Evolutionary conservation across 1,140 invertebrate species (phyloP).

Genomic region (Liolophura sinensis): DNA sequence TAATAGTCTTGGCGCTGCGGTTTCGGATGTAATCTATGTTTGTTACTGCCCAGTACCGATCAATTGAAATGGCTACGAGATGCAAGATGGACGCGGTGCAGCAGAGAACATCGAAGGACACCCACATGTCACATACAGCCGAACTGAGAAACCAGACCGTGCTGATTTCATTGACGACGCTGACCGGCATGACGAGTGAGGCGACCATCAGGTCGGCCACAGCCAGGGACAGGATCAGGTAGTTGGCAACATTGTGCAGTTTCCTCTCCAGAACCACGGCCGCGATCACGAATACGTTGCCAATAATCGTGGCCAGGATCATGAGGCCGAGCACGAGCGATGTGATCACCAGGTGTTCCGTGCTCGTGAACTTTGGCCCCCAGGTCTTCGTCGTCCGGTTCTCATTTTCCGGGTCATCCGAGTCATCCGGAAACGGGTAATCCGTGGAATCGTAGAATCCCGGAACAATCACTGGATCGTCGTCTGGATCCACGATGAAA

Average conservation of each 20-base stretch:
- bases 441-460: too few relatives aligned
- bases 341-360: conserved; percentile 13
- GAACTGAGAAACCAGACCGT: conserved; percentile 81
- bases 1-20: conserved; percentile 76
- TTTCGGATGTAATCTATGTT: conserved; percentile 91
- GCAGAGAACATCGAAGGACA: conserved; percentile 83
- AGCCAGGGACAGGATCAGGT: conserved; percentile 90
- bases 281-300: conserved; percentile 89
- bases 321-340: conserved; percentile 28
- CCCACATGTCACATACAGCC: conserved; percentile 87
- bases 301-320: conserved; percentile 61
- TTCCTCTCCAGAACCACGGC: conserved; percentile 85
- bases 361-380: conserved; percentile 1
- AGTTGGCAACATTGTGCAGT: conserved; percentile 82
- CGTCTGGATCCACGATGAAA: too few relatives aligned
- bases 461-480: too few relatives aligned
- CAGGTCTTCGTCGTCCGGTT: background rate
- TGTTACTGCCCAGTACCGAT: conserved; percentile 93
- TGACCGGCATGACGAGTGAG: conserved; percentile 59
- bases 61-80: conserved; percentile 87
- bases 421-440: too few relatives aligned
- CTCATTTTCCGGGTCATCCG: too few relatives aligned
- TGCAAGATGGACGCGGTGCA: conserved; percentile 90
- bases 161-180: conserved; percentile 61
- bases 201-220: conserved; percentile 94